Evolutionary conservation across 2,888 invertebrate species (phyloP).

Genomic region (Chirona hameri): DNA sequence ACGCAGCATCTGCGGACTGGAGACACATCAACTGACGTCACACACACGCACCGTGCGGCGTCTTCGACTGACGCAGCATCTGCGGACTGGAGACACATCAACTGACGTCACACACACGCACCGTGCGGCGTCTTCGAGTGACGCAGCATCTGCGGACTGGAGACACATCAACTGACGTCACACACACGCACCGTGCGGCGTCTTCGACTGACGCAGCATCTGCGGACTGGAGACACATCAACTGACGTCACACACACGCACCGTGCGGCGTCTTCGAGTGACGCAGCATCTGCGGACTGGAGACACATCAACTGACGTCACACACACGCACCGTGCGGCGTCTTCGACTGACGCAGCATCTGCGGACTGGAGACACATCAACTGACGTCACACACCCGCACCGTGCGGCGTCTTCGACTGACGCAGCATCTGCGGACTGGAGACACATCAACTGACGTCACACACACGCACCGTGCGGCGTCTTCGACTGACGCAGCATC

Average conservation of each 20-base stretch:
- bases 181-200: too few species aligned
- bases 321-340: too few species aligned
- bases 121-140: constrained; percentile 50
- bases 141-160: constrained; percentile 64
- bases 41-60: too few species aligned
- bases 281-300: constrained; percentile 64
- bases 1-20: constrained; percentile 64
- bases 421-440: constrained; percentile 64
- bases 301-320: constrained; percentile 24
- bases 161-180: constrained; percentile 24
- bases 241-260: too few species aligned
- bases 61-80: constrained; percentile 59
- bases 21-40: constrained; percentile 24
- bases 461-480: too few species aligned
- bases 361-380: constrained; percentile 56
- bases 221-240: constrained; percentile 56
- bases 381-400: too few species aligned
- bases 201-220: constrained; percentile 59
- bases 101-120: too few species aligned
- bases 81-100: constrained; percentile 56
- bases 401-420: constrained; percentile 50
- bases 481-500: constrained; percentile 59
- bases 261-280: constrained; percentile 50
- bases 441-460: constrained; percentile 24
- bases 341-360: constrained; percentile 59